Evolutionary conservation across 2,113 vertebrate genomes (phyloP).

Genomic region (Cynopterus brachyotis): DNA sequence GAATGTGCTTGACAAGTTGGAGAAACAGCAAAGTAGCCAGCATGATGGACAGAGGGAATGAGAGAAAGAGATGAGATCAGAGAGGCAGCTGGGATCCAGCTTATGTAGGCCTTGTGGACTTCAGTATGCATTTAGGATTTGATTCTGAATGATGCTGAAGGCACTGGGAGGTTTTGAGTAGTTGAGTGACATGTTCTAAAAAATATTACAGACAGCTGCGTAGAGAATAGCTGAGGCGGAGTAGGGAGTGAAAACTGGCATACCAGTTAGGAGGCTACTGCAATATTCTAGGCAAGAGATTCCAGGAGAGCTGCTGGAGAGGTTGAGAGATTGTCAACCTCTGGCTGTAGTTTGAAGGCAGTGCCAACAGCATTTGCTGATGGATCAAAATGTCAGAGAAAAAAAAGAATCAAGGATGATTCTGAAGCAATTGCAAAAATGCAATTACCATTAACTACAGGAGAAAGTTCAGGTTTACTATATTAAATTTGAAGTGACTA

Average conservation of each 20-base stretch:
- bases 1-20: not conserved
- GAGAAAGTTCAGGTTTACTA: not conserved
- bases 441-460: not conserved
- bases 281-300: not conserved
- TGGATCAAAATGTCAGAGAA: not conserved
- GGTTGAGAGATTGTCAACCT: not conserved
- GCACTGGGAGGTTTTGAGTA: not conserved
- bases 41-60: not conserved
- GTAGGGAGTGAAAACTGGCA: not conserved
- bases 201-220: not conserved
- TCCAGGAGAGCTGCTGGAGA: not conserved
- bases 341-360: not conserved
- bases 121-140: not conserved
- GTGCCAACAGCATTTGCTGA: constrained; percentile 6
- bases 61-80: not conserved
- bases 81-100: not conserved
- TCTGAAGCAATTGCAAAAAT: not conserved
- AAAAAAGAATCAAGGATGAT: not conserved
- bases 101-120: not conserved
- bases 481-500: constrained; percentile 17
- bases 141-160: not conserved
- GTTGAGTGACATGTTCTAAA: not conserved
- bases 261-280: not conserved
- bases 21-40: not conserved
- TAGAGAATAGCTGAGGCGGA: not conserved